Evolutionary conservation across 1,140 invertebrate species (phyloP).

Genomic region (Drosophila auraria): DNA sequence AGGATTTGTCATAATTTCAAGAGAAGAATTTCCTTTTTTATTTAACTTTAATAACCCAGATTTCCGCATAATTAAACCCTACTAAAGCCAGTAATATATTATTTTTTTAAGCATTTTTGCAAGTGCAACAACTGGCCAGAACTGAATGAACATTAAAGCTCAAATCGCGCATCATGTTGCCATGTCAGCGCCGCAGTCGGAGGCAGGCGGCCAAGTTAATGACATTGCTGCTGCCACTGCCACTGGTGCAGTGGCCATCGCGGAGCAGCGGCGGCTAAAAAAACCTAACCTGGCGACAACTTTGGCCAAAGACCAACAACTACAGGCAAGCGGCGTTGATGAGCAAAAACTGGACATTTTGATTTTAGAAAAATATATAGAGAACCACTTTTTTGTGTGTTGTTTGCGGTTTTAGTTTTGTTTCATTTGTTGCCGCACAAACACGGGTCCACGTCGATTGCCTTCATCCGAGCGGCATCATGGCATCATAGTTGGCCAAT

Average conservation of each 20-base stretch:
- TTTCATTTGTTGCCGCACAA: constrained; percentile 32
- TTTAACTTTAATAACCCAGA: not conserved
- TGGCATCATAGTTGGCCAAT: constrained; percentile 59
- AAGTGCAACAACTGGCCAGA: constrained; percentile 31
- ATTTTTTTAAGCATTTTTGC: not conserved
- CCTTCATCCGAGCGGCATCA: constrained; percentile 56
- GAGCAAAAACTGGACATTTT: constrained; percentile 82
- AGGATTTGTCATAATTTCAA: not conserved
- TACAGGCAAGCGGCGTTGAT: constrained; percentile 61
- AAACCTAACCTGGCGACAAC: constrained; percentile 71
- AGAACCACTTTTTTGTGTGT: constrained; percentile 76
- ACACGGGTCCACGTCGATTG: constrained; percentile 23
- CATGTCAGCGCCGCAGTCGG: constrained; percentile 64
- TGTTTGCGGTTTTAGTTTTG: constrained; percentile 40
- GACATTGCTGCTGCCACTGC: constrained; percentile 71
- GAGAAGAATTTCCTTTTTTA: no score
- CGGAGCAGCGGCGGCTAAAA: constrained; percentile 24
- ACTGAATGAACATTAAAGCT: constrained; percentile 79
- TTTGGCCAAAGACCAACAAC: constrained; percentile 69
- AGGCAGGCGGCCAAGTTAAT: constrained; percentile 74
- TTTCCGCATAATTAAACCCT: not conserved
- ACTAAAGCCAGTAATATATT: not conserved
- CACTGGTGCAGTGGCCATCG: not conserved
- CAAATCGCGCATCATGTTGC: constrained; percentile 82
- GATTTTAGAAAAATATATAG: constrained; percentile 84